Base-by-base conservation (phyloP, 2,888 invertebrate genomes). In the Antheraea yamamai region DNA sequence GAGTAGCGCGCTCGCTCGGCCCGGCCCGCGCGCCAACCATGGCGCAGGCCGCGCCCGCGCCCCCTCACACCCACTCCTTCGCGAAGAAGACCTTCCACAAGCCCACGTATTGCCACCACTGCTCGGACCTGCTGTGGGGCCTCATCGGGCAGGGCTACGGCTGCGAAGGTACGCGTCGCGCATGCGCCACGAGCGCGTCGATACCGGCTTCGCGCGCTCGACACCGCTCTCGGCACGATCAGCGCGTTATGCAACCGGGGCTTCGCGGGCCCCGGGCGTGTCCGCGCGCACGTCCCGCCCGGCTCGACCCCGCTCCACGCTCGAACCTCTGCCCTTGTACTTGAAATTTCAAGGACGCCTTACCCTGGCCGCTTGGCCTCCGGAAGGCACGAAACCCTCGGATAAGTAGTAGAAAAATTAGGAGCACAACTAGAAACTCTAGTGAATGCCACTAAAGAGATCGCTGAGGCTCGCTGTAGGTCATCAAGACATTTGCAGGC, bases 11-110 rank as follows among this genome's bases (percentile, higher is more conserved):
- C 91, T 88, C 85, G 92, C 92, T 88, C 92, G 92, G 93, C 93
- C 92, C 93, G 94, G 93, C 94, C 92, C 91, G 91, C 89, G 94
- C 94, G 92, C 92, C 93, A 92, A 93, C 93, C 93, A 94, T 93
- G 94, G 94, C 94, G 94, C 95, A 94, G 94, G 94, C 94, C 94
- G 94, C 93, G 94, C 95, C 95, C 95, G 95, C 95, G 95, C 95
- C 95, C 91, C 95, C 95, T 94, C 95, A 95, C 95, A 95, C 95
- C 93, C 99, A 99, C 97, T 98, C 98, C 96, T 99, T 99, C 97
- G 97, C 97, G 95, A 99, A 99, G 97, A 99, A 99, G 96, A 99
- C 99, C 95, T 99, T 99, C 97, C 99, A 99, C 96, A 99, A 99
- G 96, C 99, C 99, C 94, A 99, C 99, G 90, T 99, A 99, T 96